phyloP scores from a whole-genome alignment of 2,113 vertebrate genomes.

The Lagenorhynchus albirostris region DNA sequence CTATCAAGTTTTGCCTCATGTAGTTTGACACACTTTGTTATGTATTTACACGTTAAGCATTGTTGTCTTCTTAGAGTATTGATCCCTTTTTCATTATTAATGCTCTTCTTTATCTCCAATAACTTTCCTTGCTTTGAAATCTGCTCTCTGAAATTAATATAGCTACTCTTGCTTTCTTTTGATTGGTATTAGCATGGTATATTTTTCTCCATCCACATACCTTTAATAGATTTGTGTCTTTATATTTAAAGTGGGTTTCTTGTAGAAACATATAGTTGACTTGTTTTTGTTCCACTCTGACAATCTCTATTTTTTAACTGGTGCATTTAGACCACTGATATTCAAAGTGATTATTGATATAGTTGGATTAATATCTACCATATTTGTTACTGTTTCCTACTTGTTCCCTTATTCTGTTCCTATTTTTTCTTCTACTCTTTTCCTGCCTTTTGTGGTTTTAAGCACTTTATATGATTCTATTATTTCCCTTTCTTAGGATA shows the following conservation, averaged over 20 bases:
- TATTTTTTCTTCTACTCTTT: neutral
- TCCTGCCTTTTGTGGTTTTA: neutral
- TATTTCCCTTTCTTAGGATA: neutral
- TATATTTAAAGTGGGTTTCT: neutral
- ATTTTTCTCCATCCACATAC: neutral
- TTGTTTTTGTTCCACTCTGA: neutral
- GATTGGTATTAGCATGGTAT: neutral
- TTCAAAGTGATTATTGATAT: neutral
- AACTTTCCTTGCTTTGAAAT: neutral
- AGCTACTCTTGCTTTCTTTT: neutral
- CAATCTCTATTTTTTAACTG: neutral
- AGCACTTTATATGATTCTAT: neutral
- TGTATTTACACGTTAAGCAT: neutral
- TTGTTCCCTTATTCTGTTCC: neutral
- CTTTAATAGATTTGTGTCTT: neutral
- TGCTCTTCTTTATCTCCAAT: neutral
- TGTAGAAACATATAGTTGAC: neutral
- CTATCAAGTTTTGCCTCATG: neutral
- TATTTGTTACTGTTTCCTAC: neutral
- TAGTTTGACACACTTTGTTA: neutral
- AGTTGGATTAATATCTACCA: neutral
- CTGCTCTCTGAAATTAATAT: neutral
- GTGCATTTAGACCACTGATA: neutral
- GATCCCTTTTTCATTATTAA: neutral
- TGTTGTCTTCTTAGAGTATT: neutral